Conservation (phyloP, 2,797 vertebrate genomes). For the Gymnothorax reevesii region DNA sequence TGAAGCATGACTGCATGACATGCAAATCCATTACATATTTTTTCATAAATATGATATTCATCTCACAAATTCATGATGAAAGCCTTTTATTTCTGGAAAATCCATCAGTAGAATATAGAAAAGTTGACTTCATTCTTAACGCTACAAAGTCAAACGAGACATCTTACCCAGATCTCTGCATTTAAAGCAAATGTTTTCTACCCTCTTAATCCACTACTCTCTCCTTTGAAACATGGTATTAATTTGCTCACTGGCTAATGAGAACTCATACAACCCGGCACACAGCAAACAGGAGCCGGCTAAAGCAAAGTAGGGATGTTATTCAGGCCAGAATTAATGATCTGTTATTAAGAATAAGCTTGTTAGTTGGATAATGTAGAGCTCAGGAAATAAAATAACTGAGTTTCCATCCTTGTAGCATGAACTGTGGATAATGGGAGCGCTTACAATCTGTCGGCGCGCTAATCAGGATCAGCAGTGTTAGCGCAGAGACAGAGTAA, state of each 20-base stretch:
- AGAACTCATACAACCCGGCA: conserved; percentile 24
- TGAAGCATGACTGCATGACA: neutral
- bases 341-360: conserved; percentile 54
- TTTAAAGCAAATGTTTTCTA: conserved; percentile 30
- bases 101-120: neutral
- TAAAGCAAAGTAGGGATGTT: conserved; percentile 39
- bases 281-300: conserved; percentile 16
- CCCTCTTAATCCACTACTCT: neutral
- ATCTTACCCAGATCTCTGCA: neutral
- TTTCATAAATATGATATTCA: neutral
- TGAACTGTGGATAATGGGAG: conserved; percentile 49
- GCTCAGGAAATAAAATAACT: conserved; percentile 49
- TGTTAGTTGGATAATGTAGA: conserved; percentile 54
- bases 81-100: neutral
- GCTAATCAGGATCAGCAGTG: conserved; percentile 53
- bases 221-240: conserved; percentile 17
- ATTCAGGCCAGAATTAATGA: conserved; percentile 51
- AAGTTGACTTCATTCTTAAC: conserved; percentile 1
- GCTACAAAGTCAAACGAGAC: neutral
- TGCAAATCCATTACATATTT: neutral
- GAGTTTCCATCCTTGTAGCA: conserved; percentile 46
- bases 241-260: conserved; percentile 28
- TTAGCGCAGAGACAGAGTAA: conserved; percentile 36
- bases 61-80: neutral
- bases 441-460: conserved; percentile 52